Evolutionary conservation across 2,888 invertebrate genomes (phyloP).

Genomic region (Tryphoninae sp.): DNA sequence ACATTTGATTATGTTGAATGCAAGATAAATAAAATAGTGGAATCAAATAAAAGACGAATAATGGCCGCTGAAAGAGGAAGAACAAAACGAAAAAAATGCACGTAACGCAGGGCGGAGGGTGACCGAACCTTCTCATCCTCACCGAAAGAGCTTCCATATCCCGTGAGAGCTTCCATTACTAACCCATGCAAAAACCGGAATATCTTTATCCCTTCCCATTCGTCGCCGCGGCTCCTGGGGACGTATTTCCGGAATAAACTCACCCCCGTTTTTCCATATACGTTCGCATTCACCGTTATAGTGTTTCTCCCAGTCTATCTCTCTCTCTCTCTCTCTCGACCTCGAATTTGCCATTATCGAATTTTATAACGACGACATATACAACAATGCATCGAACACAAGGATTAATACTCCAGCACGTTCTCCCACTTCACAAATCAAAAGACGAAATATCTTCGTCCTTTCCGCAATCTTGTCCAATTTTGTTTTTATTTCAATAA

Average conservation of each 20-base stretch:
- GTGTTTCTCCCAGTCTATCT: conserved; percentile 3
- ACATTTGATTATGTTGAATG: background rate
- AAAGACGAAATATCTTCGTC: no score
- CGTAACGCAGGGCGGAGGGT: conserved; percentile 35
- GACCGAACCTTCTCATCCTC: conserved; percentile 55
- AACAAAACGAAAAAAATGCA: conserved; percentile 15
- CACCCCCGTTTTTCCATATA: conserved; percentile 65
- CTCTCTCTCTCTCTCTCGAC: conserved; percentile 15
- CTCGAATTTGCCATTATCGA: conserved; percentile 46
- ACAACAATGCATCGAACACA: background rate
- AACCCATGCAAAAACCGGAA: conserved; percentile 81
- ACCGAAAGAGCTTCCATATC: conserved; percentile 77
- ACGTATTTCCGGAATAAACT: conserved; percentile 81
- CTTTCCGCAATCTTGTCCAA: no score
- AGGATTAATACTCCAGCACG: background rate
- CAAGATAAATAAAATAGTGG: conserved; percentile 41
- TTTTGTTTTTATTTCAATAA: no score
- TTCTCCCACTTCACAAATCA: no score
- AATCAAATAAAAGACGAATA: conserved; percentile 38
- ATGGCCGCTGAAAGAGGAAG: background rate
- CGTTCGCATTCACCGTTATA: conserved; percentile 67
- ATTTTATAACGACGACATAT: conserved; percentile 27
- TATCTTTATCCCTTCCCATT: conserved; percentile 80
- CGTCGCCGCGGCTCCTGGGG: conserved; percentile 69
- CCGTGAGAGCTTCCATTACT: conserved; percentile 81